Percentiles rank a stretch among this genome's conserved stretches.
phyloP scores from a whole-genome alignment of 2,888 invertebrate genomes.

The Phytoseiulus persimilis region DNA sequence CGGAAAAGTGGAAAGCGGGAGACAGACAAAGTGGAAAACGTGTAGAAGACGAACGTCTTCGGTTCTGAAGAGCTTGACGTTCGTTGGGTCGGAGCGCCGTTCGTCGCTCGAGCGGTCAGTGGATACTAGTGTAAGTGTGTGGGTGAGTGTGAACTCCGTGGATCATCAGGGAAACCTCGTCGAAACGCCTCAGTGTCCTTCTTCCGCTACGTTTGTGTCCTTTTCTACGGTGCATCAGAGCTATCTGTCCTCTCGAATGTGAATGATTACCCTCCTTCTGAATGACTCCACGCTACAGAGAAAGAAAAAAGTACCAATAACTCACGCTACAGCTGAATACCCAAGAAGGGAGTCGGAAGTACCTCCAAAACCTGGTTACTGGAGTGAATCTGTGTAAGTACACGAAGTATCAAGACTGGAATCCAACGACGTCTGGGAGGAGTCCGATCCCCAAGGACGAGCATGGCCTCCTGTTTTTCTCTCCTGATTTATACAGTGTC shows the following conservation, averaged over 20 bases:
- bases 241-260: background rate
- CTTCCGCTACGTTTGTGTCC: background rate
- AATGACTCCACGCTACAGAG: background rate
- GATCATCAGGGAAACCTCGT: background rate
- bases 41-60: background rate
- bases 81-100: background rate
- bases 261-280: background rate
- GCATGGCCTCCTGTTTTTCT: too few relatives aligned
- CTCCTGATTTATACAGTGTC: too few relatives aligned
- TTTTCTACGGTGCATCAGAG: background rate
- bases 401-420: too few relatives aligned
- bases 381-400: too few relatives aligned
- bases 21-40: background rate
- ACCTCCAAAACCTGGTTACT: too few relatives aligned
- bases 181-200: background rate
- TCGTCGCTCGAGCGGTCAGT: background rate
- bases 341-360: too few relatives aligned
- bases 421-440: too few relatives aligned
- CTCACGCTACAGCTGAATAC: too few relatives aligned
- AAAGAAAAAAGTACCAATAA: background rate
- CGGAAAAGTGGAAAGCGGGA: background rate
- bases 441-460: too few relatives aligned
- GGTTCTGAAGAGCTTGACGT: background rate
- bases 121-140: background rate
- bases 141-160: background rate